Conservation (phyloP, 2,888 invertebrate species). For the Augochlorella aurata region DNA sequence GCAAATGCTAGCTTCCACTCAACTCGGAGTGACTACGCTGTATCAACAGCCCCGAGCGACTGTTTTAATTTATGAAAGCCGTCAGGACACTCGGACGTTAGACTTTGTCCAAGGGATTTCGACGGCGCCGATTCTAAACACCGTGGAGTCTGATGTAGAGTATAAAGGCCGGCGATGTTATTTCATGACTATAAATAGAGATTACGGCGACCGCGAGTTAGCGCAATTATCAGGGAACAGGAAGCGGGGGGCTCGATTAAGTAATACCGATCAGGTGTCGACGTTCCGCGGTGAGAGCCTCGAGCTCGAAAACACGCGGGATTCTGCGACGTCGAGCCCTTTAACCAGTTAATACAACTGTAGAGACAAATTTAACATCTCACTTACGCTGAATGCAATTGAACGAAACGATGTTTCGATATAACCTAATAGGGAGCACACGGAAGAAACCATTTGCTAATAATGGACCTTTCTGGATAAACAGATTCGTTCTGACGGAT, state of each 20-base stretch:
- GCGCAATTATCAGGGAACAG: constrained; percentile 58
- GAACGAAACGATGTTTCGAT: too few relatives aligned
- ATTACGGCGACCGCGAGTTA: constrained; percentile 68
- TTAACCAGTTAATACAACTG: too few relatives aligned
- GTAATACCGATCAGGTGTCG: constrained; percentile 51
- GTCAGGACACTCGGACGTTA: background rate
- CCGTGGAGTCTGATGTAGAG: constrained; percentile 18
- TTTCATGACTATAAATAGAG: constrained; percentile 77
- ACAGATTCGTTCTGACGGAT: too few relatives aligned
- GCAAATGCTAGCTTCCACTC: background rate
- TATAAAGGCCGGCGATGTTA: constrained; percentile 39
- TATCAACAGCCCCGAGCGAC: background rate
- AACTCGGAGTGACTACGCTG: background rate
- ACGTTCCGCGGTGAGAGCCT: background rate
- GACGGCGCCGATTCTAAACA: background rate
- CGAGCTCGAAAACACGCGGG: background rate
- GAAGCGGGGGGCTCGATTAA: constrained; percentile 41
- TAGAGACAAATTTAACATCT: too few relatives aligned
- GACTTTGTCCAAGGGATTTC: background rate
- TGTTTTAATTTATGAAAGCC: background rate
- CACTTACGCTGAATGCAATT: too few relatives aligned
- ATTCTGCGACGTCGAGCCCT: background rate
- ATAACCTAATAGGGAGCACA: too few relatives aligned
- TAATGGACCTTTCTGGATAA: too few relatives aligned
- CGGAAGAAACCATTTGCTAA: too few relatives aligned